Percentiles rank a stretch among this genome's conserved stretches.
These are phyloP conservation scores for Axinella damicornis DNA, from an alignment of 37 sponge, comb jelly and placozoan species.

Conservation along the genomic window DNA sequence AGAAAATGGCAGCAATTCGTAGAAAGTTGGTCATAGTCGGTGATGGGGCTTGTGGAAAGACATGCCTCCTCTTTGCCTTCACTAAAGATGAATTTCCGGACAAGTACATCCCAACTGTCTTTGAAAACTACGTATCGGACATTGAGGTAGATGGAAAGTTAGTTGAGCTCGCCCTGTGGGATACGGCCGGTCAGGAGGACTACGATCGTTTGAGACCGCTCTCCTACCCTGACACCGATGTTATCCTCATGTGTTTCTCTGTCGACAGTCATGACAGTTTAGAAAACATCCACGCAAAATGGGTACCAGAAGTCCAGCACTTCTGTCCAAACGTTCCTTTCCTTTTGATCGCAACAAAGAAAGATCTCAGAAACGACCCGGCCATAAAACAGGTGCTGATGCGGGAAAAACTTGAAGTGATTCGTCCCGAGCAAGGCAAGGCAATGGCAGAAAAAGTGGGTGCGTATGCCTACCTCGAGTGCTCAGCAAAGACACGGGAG, in stretches of 20 bases:
- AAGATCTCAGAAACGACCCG: constrained; percentile 68
- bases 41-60: constrained; percentile 99
- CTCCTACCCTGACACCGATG: constrained; percentile 98
- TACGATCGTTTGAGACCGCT: constrained; percentile 96
- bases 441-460: constrained; percentile 75
- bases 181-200: constrained; percentile 96
- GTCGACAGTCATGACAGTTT: constrained; percentile 92
- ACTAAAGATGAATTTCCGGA: constrained; percentile 98
- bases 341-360: constrained; percentile 78
- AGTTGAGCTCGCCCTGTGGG: constrained; percentile 97
- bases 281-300: constrained; percentile 98
- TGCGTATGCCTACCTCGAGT: constrained; percentile 74
- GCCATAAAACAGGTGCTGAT: constrained; percentile 72
- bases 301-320: constrained; percentile 75
- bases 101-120: constrained; percentile 96
- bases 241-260: constrained; percentile 97
- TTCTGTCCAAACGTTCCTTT: constrained; percentile 86
- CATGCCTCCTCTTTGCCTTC: constrained; percentile 97
- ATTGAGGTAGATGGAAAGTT: constrained; percentile 93
- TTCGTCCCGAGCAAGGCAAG: constrained; percentile 57
- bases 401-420: constrained; percentile 32
- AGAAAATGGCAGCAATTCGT: constrained; percentile 80
- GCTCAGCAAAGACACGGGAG: constrained; percentile 79
- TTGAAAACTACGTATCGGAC: constrained; percentile 98
- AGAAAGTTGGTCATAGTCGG: constrained; percentile 98